Evolutionary conservation across 2,113 vertebrate species (phyloP).

Genomic region (Pelobates fuscus): DNA sequence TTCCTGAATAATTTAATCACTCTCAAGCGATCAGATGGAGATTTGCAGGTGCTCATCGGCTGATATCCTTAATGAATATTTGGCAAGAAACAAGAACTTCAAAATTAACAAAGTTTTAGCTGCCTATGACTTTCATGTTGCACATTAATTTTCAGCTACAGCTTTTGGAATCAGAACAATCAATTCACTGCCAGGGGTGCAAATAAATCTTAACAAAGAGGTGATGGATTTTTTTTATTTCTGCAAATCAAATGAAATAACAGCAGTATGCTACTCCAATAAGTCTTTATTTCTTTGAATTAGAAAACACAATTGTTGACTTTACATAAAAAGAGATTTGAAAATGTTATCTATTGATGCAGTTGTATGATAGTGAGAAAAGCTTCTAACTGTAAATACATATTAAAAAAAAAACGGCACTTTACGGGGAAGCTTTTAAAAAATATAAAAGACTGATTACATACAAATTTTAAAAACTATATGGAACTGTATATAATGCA

Average conservation of each 20-base stretch:
- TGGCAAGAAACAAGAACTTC: neutral
- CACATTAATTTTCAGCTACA: neutral
- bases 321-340: neutral
- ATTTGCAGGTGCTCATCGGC: neutral
- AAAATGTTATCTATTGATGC: constrained; percentile 21
- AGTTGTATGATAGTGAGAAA: neutral
- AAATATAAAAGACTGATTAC: constrained; percentile 15
- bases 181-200: neutral
- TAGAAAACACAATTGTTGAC: neutral
- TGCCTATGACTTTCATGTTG: neutral
- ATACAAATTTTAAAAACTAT: constrained; percentile 4
- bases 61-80: neutral
- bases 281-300: neutral
- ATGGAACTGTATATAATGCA: constrained; percentile 16
- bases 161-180: neutral
- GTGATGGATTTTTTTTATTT: neutral
- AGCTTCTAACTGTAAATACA: constrained; percentile 4
- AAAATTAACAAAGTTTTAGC: neutral
- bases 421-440: neutral
- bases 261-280: neutral
- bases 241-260: constrained; percentile 6
- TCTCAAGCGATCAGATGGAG: neutral
- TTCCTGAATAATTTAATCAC: neutral
- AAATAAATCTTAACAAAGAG: neutral
- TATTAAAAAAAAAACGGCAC: constrained; percentile 7